Conservation (phyloP, 2,888 invertebrate species). For the Priocnemis perturbator region DNA sequence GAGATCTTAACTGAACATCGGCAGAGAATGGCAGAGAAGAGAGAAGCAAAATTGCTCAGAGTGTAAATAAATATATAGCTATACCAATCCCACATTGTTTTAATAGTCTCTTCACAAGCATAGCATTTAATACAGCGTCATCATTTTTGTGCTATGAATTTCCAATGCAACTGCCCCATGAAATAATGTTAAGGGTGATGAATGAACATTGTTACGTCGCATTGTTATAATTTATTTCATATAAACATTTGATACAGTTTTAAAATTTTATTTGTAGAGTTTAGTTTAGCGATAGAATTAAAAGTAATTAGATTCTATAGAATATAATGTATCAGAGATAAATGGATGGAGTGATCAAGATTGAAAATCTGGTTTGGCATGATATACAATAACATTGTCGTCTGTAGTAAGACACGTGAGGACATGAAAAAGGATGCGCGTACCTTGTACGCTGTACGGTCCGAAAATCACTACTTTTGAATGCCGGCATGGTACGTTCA, state of each 20-base stretch:
- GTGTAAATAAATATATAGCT: slow-evolving; percentile 77
- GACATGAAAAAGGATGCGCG: too few species aligned
- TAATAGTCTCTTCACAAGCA: too few species aligned
- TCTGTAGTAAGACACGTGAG: slow-evolving; percentile 1
- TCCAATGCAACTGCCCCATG: too few species aligned
- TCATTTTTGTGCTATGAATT: too few species aligned
- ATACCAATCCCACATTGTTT: not conserved
- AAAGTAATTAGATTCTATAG: slow-evolving; percentile 64
- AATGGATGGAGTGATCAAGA: slow-evolving; percentile 64
- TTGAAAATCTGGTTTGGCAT: slow-evolving; percentile 68
- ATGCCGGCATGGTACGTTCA: not conserved
- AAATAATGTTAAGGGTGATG: too few species aligned
- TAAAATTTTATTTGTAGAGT: slow-evolving; percentile 62
- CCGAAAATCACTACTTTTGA: not conserved
- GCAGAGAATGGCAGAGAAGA: slow-evolving; percentile 86
- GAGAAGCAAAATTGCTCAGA: slow-evolving; percentile 94
- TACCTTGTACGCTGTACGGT: not conserved
- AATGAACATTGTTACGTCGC: slow-evolving; percentile 34
- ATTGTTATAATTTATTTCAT: slow-evolving; percentile 73
- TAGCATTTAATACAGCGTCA: too few species aligned
- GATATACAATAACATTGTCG: slow-evolving; percentile 50
- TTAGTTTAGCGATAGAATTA: slow-evolving; percentile 68
- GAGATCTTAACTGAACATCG: slow-evolving; percentile 84
- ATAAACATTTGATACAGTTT: slow-evolving; percentile 74
- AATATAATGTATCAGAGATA: slow-evolving; percentile 66